Percentiles rank a stretch among this genome's conserved stretches.
These are phyloP conservation scores for Lycopodina hypogea DNA, from an alignment of 37 sponge, comb jelly and placozoan genomes.

Conservation along the genomic window DNA sequence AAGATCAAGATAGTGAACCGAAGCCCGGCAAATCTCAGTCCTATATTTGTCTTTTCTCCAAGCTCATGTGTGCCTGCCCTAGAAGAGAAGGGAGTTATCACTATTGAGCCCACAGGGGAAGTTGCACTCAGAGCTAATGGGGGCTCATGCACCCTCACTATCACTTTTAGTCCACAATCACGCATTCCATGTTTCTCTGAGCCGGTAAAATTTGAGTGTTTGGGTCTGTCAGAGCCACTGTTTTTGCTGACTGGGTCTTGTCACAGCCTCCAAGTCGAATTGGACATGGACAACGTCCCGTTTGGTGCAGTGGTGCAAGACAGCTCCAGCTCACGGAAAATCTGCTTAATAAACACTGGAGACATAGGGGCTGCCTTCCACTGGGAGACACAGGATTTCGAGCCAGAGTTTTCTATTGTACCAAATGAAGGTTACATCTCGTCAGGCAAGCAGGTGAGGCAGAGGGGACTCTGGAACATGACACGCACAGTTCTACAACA, in stretches of 20 bases:
- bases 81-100: slow-evolving; percentile 58
- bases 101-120: slow-evolving; percentile 60
- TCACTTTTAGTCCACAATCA: slow-evolving; percentile 71
- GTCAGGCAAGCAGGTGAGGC: slow-evolving; percentile 87
- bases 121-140: slow-evolving; percentile 71
- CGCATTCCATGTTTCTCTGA: slow-evolving; percentile 85
- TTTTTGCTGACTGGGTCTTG: slow-evolving; percentile 87
- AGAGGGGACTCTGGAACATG: neutral
- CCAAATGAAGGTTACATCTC: slow-evolving; percentile 91
- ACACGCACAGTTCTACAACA: neutral
- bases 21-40: slow-evolving; percentile 70
- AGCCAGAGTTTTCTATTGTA: slow-evolving; percentile 86
- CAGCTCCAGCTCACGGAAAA: slow-evolving; percentile 73
- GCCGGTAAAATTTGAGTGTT: slow-evolving; percentile 84
- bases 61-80: slow-evolving; percentile 54
- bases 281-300: slow-evolving; percentile 82
- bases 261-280: slow-evolving; percentile 74
- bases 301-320: slow-evolving; percentile 89
- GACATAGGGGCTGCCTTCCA: slow-evolving; percentile 90
- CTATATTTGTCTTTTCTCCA: slow-evolving; percentile 59
- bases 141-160: slow-evolving; percentile 37
- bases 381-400: slow-evolving; percentile 80
- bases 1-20: slow-evolving; percentile 78
- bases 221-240: slow-evolving; percentile 75
- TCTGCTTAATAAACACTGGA: slow-evolving; percentile 89